phyloP scores from a whole-genome alignment of 2,797 vertebrate species.

The Garrulus glandarius region DNA sequence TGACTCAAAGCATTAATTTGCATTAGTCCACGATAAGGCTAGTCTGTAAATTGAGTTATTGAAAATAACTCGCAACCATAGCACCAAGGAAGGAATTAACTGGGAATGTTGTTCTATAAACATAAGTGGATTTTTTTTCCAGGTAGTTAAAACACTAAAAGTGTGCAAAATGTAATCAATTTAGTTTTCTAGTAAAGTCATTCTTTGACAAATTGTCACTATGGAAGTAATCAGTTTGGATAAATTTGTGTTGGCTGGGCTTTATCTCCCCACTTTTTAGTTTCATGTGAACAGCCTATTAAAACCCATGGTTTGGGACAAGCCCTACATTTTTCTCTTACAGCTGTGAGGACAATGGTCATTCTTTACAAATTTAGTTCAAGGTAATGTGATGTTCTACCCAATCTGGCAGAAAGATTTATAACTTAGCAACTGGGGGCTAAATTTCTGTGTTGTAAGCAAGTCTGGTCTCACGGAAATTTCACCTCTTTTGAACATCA shows the following conservation, averaged over 20 bases:
- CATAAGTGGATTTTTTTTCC: constrained; percentile 12
- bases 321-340: constrained; percentile 47
- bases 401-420: constrained; percentile 60
- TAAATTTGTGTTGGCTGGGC: neutral
- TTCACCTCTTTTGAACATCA: constrained; percentile 7
- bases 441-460: constrained; percentile 57
- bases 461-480: constrained; percentile 42
- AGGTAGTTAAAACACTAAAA: constrained; percentile 56
- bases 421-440: constrained; percentile 48
- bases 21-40: constrained; percentile 60
- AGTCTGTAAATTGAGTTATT: constrained; percentile 65
- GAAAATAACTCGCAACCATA: constrained; percentile 58
- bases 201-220: constrained; percentile 40
- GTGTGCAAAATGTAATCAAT: constrained; percentile 24
- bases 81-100: constrained; percentile 52
- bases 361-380: constrained; percentile 67
- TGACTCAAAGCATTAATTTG: constrained; percentile 67
- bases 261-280: constrained; percentile 35
- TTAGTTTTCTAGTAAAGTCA: constrained; percentile 9
- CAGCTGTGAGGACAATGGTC: constrained; percentile 46
- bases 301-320: constrained; percentile 27
- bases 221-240: constrained; percentile 36
- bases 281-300: constrained; percentile 28
- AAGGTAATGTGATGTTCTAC: constrained; percentile 52
- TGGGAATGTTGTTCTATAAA: constrained; percentile 38